A percentile compares a stretch with the other conserved stretches of the same genome.
phyloP scores from a whole-genome alignment of 2,888 invertebrate species.

The Smittia sp. region DNA sequence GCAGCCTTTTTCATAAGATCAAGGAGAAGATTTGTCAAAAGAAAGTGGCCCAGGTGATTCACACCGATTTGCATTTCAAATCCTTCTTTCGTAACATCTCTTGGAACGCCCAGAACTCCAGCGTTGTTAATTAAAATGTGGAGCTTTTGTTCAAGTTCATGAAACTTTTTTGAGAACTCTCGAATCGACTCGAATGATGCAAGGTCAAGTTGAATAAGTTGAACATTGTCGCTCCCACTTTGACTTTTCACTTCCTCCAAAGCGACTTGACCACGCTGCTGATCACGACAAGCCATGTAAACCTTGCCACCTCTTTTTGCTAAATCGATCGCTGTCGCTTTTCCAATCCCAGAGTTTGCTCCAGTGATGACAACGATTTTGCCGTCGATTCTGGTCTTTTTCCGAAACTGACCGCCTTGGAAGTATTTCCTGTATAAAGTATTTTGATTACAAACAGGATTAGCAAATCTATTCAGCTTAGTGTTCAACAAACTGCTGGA shows the following conservation, averaged over 20 bases:
- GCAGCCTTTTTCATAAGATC: slow-evolving; percentile 59
- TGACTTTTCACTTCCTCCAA: slow-evolving; percentile 66
- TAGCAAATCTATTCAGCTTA: too few species aligned
- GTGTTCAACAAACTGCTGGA: too few species aligned
- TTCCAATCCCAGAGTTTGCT: slow-evolving; percentile 78
- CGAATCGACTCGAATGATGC: slow-evolving; percentile 67
- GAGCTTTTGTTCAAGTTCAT: slow-evolving; percentile 57
- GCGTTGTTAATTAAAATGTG: slow-evolving; percentile 79
- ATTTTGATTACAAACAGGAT: too few species aligned
- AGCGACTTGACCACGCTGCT: slow-evolving; percentile 65
- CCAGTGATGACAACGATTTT: slow-evolving; percentile 76
- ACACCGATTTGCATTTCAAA: slow-evolving; percentile 66
- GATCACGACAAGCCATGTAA: slow-evolving; percentile 75
- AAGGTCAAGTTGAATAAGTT: slow-evolving; percentile 73
- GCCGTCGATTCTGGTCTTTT: slow-evolving; percentile 50
- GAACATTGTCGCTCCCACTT: slow-evolving; percentile 68
- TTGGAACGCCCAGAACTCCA: slow-evolving; percentile 66
- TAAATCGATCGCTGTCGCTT: slow-evolving; percentile 64
- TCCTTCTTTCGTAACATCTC: slow-evolving; percentile 62
- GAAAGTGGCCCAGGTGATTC: slow-evolving; percentile 65
- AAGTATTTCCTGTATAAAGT: too few species aligned
- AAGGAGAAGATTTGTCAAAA: slow-evolving; percentile 60
- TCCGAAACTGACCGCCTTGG: slow-evolving; percentile 48
- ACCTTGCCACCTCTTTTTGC: slow-evolving; percentile 69
- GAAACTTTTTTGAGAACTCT: slow-evolving; percentile 63